Base-by-base conservation (phyloP, 1,140 invertebrate genomes). In the Drusus annulatus region DNA sequence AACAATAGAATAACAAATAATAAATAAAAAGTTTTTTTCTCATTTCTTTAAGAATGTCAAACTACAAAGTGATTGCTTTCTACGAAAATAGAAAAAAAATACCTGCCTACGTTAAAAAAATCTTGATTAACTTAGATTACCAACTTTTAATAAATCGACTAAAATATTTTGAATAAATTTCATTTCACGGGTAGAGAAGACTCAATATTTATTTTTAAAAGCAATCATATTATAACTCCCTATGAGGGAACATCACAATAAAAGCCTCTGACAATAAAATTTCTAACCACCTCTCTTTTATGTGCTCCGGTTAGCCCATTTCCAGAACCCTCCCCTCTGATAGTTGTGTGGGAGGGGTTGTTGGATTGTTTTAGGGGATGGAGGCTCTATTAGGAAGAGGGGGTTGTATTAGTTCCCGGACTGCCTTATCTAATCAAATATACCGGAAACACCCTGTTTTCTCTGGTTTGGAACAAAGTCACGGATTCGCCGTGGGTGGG, bases 381-480 rank as follows among this genome's bases (percentile, higher is more conserved):
- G 36, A 45, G 36, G 36, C 36, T 13, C 36, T 45, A 45, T 45
- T 45, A 60, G 16, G 25, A 28, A 23, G 15, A 1, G 15, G 62
- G 16, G 62, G 23, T 25, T 65, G 28, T 28, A n/a, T n/a, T 28
- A n/a, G 23, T 65, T 25, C 62, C 8, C 21, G 62, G 28, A 10
- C 62, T 31, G 62, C 62, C 62, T 31, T 25, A 28, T 28, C 62
- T 65, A 65, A 65, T 65, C 62, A 65, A 65, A 65, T 65, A 65
- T 25, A 21, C 62, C 23, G 62, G 23, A 65, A 65, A 65, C 62
- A 65, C 56, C 56, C 62, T 28, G 62, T 65, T 65, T 31, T 28
- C 62, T 65, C 62, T 65, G 62, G 23, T 65, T 65, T 25, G 62
- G 28, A 28, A 65, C 21, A 28, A 21, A 21, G 56, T 60, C 56